Evolutionary conservation across 2,888 invertebrate species (phyloP), one percentile per base, ranked within the genome.

Genomic region (Mylabris sibirica): DNA sequence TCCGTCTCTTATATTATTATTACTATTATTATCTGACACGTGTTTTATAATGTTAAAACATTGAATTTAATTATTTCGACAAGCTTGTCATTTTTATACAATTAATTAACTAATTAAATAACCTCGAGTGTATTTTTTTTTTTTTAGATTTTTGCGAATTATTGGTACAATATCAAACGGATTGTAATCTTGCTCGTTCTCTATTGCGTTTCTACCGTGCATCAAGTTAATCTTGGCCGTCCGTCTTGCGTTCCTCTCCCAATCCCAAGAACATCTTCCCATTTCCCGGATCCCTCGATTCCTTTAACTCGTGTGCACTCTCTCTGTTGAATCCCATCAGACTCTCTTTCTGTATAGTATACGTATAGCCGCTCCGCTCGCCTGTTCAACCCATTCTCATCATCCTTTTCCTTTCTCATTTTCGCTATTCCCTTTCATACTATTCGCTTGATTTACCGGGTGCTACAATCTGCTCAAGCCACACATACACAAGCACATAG

Each of bases 401-500:
- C 75, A 76, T 76, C 74, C 76, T 74, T 74, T 78, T 77, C 76
- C 75, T 76, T 74, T 75, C 79, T 72, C 76, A 76, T 77, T 76
- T 73, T 75, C 75, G 75, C 75, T 70, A 72, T 77, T 78, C 76
- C 75, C 75, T 75, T 73, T 75, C 74, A 70, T 72, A 69, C 75
- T 69, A 74, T 77, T 77, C 74, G 75, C 69, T 75, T 78, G 78
- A 78, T 79, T 79, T 79, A 79, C 76, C 76, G 74, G 73, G 73
- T 76, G 76, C 77, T 77, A 72, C 76, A 76, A 76, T 75, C 77
- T 76, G 75, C 74, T 76, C 74, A 73, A 72, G 74, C 76, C 75
- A 69, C 70, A 69, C 74, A 72, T 67, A 59, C 44, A 57, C 63
- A 59, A 62, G 59, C 74, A 69, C 68, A 70, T 8, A 49, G 20